Base-by-base conservation (phyloP, 2,888 invertebrate genomes). In the Acronicta alni region DNA sequence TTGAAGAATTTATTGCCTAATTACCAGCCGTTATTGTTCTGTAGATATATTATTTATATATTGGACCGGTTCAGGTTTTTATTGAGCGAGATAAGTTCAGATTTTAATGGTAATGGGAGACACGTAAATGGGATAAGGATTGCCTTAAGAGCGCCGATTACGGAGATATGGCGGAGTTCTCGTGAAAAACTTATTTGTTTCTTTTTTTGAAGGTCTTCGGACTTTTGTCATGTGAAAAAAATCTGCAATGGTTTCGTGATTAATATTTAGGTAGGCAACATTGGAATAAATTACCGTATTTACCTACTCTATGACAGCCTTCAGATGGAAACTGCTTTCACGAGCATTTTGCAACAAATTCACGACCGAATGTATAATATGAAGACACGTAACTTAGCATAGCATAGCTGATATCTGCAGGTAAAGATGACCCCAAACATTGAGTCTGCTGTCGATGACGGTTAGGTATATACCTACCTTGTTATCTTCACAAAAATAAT, bases 1-100 rank as follows among this genome's bases (percentile, higher is more conserved):
- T 65, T 67, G 75, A 81, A 81, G 82, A 85, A 87, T 87, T 86
- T 86, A 88, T 87, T 80, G 77, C 78, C 82, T 87, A 87, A 87
- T 88, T 88, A 87, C 79, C 63, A 55, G 71, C 67, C 76, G 80
- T 85, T 85, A 89, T 87, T 88, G 84, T 89, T 86, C 79, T 75
- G 55, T 68, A 53, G 41, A 63, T 59, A 35, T 71, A 73, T 81
- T 82, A 87, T 88, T 83, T 87, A 86, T 88, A 80, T 76, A 76
- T 73, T 62, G 65, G 61, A 66, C 68, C 67, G 79, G 75, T 74
- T 56, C 59, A 63, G 43, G 58, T 80, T 81, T 85, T 87, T 87
- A 88, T 85, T 81, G 81, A 68, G 17, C 47, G 56, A 81, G 85
- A 87, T 87, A 86, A 87, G 74, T 77, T 77, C 73, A 75, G 74